These are phyloP conservation scores for Amphiduros pacificus DNA, from an alignment of 2,888 invertebrate genomes.

Conservation along the genomic window DNA sequence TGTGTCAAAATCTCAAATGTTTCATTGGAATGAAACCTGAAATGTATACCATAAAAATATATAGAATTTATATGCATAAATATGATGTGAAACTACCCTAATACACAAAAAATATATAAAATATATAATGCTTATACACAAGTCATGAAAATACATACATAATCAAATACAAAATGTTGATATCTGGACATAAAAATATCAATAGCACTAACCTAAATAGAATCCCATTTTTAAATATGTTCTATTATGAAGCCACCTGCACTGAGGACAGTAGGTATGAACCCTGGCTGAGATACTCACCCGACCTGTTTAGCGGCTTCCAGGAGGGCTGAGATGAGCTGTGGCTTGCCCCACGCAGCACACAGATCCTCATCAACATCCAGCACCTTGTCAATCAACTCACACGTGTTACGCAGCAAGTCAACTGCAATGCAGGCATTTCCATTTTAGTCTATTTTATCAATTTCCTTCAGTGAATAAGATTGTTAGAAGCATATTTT, in stretches of 20 bases:
- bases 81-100: no score
- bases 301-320: slow-evolving; percentile 51
- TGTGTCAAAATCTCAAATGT: slow-evolving; percentile 45
- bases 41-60: no score
- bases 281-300: slow-evolving; percentile 34
- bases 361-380: slow-evolving; percentile 47
- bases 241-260: no score
- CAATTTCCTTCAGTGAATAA: not conserved
- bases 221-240: no score
- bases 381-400: slow-evolving; percentile 44
- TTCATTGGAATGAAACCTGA: slow-evolving; percentile 30
- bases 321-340: slow-evolving; percentile 41
- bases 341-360: slow-evolving; percentile 43
- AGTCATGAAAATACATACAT: no score
- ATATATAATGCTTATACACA: no score
- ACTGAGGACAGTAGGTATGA: no score
- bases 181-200: no score
- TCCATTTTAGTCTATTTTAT: not conserved
- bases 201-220: no score
- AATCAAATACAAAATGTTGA: no score
- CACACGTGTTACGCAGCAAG: slow-evolving; percentile 48
- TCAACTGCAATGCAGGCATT: slow-evolving; percentile 45
- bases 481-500: not conserved
- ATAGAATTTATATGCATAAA: no score
- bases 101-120: no score